Evolutionary conservation across 2,113 vertebrate species (phyloP).

Genomic region (Romanogobio albipinnatus): DNA sequence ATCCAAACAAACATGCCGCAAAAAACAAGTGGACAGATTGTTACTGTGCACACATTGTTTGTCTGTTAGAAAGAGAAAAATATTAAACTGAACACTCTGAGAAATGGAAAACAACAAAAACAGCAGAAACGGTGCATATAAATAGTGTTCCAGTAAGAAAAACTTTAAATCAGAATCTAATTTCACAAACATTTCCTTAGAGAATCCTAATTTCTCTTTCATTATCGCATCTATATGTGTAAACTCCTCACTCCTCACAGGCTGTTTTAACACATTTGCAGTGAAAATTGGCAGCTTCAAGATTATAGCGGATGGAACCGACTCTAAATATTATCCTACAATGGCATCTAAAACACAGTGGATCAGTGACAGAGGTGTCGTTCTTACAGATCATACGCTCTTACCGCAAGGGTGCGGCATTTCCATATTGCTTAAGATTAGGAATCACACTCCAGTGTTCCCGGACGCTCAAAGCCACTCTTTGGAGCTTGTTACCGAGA

Average conservation of each 20-base stretch:
- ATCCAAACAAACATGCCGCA: neutral
- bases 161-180: neutral
- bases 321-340: slow-evolving; percentile 3
- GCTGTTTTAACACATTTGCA: slow-evolving; percentile 39
- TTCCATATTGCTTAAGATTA: slow-evolving; percentile 29
- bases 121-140: neutral
- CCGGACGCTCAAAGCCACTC: slow-evolving; percentile 10
- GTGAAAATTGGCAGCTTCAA: slow-evolving; percentile 3
- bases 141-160: slow-evolving; percentile 5
- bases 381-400: neutral
- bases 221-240: slow-evolving; percentile 12
- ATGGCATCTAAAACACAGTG: slow-evolving; percentile 25
- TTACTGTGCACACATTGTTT: neutral
- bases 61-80: neutral
- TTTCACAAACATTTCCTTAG: slow-evolving; percentile 23
- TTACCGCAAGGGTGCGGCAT: neutral
- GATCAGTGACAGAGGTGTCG: slow-evolving; percentile 26
- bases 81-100: neutral
- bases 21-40: neutral
- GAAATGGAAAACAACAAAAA: neutral
- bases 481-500: slow-evolving; percentile 27
- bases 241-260: too few relatives aligned
- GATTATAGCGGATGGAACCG: slow-evolving; percentile 36
- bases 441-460: slow-evolving; percentile 33
- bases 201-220: slow-evolving; percentile 23